Evolutionary conservation across 1,140 invertebrate genomes (phyloP), one percentile per base, ranked within the genome.

Genomic region (Maniola jurtina): DNA sequence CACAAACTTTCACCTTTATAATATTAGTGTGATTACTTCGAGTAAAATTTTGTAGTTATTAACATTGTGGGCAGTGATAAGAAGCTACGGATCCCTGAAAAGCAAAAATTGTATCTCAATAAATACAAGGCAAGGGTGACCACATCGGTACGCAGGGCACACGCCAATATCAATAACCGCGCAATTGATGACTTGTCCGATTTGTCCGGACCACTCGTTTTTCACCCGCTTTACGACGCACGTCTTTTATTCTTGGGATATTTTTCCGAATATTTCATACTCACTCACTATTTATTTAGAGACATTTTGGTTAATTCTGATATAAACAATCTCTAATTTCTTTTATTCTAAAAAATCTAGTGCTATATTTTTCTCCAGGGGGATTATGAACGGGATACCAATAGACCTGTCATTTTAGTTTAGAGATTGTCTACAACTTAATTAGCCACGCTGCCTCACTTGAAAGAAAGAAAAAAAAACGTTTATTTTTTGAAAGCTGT

Each of bases 161-260:
- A 62, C 66, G 76, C 75, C 80, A 82, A 86, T 85, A 85, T 86
- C 86, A 89, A 89, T 89, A 89, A 85, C 76, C 64, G 68, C 59
- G 76, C 79, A 89, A 89, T 84, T 86, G 84, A 86, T 84, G 86
- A 74, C 80, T 75, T 78, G 83, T 84, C 82, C 78, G 86, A 86
- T 89, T 87, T 83, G 76, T 60, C 65, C 73, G 54, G 77, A 76
- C 75, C 75, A 76, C 70, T 76, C 84, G 78, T 89, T 77, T 74
- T 71, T 86, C 83, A 84, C 77, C 62, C 69, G 71, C 48, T 87
- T 87, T 87, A 89, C 80, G 81, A 77, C 70, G 70, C 57, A 73
- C 77, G 77, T 61, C 47, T 45, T 25, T 52, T 57, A 54, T 52
- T 58, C 35, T 33, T 15, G 35, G 40, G 45, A 50, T 64, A 58